phyloP scores from a whole-genome alignment of 1,140 invertebrate species.

The Zaprionus ghesquierei region DNA sequence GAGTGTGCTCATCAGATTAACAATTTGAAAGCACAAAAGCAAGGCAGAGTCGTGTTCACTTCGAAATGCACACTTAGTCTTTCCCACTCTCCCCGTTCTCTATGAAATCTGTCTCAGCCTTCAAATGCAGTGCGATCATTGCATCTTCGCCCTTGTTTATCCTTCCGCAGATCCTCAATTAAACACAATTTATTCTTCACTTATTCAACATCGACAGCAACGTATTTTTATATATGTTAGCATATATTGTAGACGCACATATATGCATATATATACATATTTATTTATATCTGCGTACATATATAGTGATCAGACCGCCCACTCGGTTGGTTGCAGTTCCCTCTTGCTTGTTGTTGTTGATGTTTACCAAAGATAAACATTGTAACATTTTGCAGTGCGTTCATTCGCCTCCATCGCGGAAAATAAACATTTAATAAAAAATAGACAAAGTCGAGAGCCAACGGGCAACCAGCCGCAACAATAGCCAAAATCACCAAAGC shows the following conservation, averaged over 20 bases:
- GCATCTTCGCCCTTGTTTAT: not conserved
- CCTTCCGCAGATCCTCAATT: not conserved
- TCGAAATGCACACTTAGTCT: not conserved
- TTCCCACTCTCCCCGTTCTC: not conserved
- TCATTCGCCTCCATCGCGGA: constrained; percentile 21
- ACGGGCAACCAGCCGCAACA: constrained; percentile 1
- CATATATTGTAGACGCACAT: not conserved
- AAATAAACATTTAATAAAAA: constrained; percentile 57
- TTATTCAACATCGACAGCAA: not conserved
- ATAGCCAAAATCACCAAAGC: constrained; percentile 4
- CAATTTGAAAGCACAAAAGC: constrained; percentile 13
- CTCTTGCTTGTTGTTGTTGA: constrained; percentile 13
- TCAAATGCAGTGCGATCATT: not conserved
- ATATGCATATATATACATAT: not conserved
- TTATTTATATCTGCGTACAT: not conserved
- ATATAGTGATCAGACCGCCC: not conserved
- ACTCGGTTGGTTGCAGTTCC: constrained; percentile 1
- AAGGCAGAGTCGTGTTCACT: not conserved
- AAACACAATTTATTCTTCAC: not conserved
- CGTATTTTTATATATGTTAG: not conserved
- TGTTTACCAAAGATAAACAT: constrained; percentile 67
- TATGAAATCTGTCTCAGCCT: not conserved
- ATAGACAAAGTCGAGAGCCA: constrained; percentile 8
- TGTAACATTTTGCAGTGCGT: constrained; percentile 52
- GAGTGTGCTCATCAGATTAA: constrained; percentile 11